These are phyloP conservation scores for Panurus biarmicus DNA, from an alignment of 2,113 vertebrate genomes.

Conservation along the genomic window DNA sequence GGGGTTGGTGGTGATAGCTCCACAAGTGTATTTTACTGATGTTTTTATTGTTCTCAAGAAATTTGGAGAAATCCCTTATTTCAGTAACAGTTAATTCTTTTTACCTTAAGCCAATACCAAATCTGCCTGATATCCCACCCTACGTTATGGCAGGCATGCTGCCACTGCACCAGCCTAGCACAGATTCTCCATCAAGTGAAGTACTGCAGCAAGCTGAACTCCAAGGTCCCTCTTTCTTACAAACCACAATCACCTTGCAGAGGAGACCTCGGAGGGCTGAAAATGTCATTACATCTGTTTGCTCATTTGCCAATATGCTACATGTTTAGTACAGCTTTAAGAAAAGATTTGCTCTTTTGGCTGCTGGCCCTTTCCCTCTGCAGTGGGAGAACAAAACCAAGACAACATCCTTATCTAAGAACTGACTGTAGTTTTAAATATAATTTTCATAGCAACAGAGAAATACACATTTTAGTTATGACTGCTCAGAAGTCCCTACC, in stretches of 20 bases:
- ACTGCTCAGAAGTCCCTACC: not conserved
- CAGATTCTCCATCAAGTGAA: not conserved
- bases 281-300: not conserved
- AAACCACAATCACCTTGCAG: not conserved
- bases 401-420: not conserved
- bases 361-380: not conserved
- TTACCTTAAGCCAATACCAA: not conserved
- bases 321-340: not conserved
- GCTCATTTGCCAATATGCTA: not conserved
- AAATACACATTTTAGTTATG: not conserved
- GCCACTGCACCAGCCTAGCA: not conserved
- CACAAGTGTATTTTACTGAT: not conserved
- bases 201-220: not conserved
- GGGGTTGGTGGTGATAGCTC: not conserved
- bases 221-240: not conserved
- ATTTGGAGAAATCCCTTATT: not conserved
- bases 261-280: not conserved
- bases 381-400: constrained; percentile 4
- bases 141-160: not conserved
- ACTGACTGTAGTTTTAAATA: not conserved
- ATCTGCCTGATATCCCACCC: not conserved
- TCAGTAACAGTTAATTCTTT: not conserved
- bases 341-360: constrained; percentile 14
- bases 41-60: not conserved
- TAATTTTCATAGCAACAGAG: not conserved